Base-by-base conservation (phyloP, 2,888 invertebrate species). In the Lochmaea crataegi region DNA sequence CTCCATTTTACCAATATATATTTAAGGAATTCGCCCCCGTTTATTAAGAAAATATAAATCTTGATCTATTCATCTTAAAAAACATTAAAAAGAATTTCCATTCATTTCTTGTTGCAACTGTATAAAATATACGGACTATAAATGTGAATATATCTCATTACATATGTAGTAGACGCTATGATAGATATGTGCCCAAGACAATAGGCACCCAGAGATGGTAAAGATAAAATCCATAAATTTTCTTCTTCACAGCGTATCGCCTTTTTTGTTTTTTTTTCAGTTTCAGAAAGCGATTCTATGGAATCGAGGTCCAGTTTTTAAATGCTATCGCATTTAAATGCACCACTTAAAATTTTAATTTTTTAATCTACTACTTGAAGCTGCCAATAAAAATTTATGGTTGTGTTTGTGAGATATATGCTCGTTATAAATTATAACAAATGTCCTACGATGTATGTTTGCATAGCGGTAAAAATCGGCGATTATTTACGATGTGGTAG, bases 131-230 rank as follows among this genome's bases (percentile, higher is more conserved):
- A 41, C 61, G 18, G 60, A 60, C 68, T 68, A 45, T 68, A 68
- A 68, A 68, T 53, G 60, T 68, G 68, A 63, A 61, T 68, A 63
- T 68, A 63, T 68, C 68, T 65, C 61, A 68, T 76, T 74, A 70
- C 74, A 72, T 75, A 73, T 77, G 71, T 73, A 75, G 64, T 48
- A 68, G 75, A 77, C 68, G 68, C 51, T 69, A 72, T 73, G 76
- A 72, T 76, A 75, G 75, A 73, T 72, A 68, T 73, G 68, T 26
- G 68, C 57, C 64, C 65, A 68, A 74, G 75, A 77, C 75, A 77
- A 76, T 78, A 72, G 75, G 75, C 64, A 69, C 57, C 57, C 45
- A 41, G 65, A 75, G 71, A 69, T 76, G 42, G 61, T 60, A 18
- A 56, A 66, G 75, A 75, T 72, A 75, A 75, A 71, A 72, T 65